phyloP scores from a whole-genome alignment of 2,113 vertebrate species.

The Phalacrocorax pelagicus region DNA sequence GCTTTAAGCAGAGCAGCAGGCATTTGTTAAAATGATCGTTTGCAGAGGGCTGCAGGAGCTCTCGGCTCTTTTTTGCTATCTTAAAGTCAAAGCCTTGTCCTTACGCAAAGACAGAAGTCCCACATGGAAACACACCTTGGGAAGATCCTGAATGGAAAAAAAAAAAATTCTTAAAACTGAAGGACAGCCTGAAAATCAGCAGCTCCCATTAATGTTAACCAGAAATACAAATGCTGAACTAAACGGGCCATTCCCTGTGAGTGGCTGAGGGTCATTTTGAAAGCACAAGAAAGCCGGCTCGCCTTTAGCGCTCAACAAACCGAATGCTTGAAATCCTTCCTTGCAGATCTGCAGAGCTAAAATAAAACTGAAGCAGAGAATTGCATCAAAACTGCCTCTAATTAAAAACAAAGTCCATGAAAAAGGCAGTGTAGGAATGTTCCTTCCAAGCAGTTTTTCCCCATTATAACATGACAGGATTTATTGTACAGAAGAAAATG shows the following conservation, averaged over 20 bases:
- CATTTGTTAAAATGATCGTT: conserved; percentile 5
- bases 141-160: neutral
- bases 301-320: neutral
- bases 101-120: neutral
- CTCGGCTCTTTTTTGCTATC: neutral
- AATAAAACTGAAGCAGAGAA: neutral
- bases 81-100: neutral
- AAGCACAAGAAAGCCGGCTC: neutral
- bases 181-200: neutral
- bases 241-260: neutral
- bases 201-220: neutral
- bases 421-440: neutral
- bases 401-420: neutral
- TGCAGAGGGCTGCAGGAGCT: neutral
- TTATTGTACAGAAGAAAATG: neutral
- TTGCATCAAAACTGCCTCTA: neutral
- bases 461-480: neutral
- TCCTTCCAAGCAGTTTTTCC: neutral
- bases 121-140: neutral
- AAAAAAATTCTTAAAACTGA: neutral
- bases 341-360: neutral
- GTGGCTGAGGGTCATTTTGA: neutral
- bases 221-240: neutral
- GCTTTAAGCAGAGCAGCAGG: neutral
- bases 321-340: neutral